Base-by-base conservation (phyloP, 2,113 vertebrate species). In the Dermatemys mawii region DNA sequence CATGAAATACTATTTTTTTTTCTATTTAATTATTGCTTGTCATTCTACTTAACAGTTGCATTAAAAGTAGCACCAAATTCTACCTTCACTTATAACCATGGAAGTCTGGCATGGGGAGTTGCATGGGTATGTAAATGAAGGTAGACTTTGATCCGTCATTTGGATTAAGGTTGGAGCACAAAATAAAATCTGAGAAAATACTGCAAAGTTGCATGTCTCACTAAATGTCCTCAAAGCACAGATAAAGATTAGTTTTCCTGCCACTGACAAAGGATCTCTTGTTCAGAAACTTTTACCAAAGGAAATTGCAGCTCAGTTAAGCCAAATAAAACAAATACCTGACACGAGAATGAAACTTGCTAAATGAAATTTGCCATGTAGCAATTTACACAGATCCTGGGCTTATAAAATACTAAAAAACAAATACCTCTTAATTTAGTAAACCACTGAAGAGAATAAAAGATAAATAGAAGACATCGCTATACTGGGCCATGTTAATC, bases 181-280 rank as follows among this genome's bases (percentile, higher is more conserved):
- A 29, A 90, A 93, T 49, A 75, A 93, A 93, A 90, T 85, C n/a
- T 87, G 38, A 81, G 87, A 6, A 35, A 88, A 50, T 1, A 4
- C 95, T 95, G 83, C 97, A 95, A 88, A 97, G 87, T 90, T 97
- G 88, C 86, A 97, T 93, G 82, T 97, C 94, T 94, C 95, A 97
- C 97, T 97, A 96, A 96, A 95, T 90, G 92, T 96, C 96, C 93
- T 96, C 78, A 87, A 92, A 96, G 32, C 90, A 93, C 80, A 91
- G 95, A 97, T 96, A 94, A 95, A 93, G 87, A 91, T 89, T 84
- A 92, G 88, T 93, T 96, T 98, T 97, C 89, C 93, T 17, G 67
- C 95, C 83, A 96, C 90, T 93, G 95, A 98, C 97, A 98, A 98
- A 97, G 94, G 90, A 73, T 96, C 50, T 70, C 92, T 97, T 97